Base-by-base conservation (phyloP, 1,140 invertebrate genomes). In the Brachionus koreanus region DNA sequence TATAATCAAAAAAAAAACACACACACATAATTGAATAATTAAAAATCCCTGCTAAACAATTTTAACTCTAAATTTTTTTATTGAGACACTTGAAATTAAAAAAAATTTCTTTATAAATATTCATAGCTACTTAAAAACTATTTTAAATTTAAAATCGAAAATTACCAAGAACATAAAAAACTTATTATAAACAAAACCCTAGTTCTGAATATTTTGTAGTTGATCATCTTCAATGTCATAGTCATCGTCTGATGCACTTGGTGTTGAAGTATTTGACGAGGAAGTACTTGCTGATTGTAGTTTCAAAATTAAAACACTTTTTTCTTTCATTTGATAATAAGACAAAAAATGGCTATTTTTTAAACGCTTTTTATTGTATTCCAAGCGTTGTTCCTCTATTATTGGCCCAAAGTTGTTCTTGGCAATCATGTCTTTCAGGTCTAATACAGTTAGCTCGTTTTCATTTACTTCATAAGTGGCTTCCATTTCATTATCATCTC, bases 401-500 rank as follows among this genome's bases (percentile, higher is more conserved):
- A 74, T 74, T 29, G 69, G 69, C 1, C 69, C 69, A 29, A 74
- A 74, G 23, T 74, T 74, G n/a, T 74, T 74, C 25, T 46, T 74
- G 23, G 69, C 69, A 25, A 74, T 74, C 23, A 74, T 25, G 23
- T 74, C 69, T 16, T 74, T 74, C 25, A 74, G 3, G 42, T 74
- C 69, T 4, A 46, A 25, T 13, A 74, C 29, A 29, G 69, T 74
- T 2, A 25, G 19, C 39, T 74, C 69, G 7, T 49, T 74, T 74
- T 74, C 69, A 9, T 74, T 74, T 2, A 74, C 37, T 10, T 74
- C 69, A 46, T 74, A 74, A 5, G 69, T 74, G 10, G 69, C 69
- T 46, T 74, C 69, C 69, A 74, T 74, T 46, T 74, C 69, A 16
- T 74, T 74, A 49, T 74, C 69, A 25, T 74, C 69, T 74, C 69